These are phyloP conservation scores for Candoia aspera DNA, from an alignment of 2,113 vertebrate species.

Conservation along the genomic window DNA sequence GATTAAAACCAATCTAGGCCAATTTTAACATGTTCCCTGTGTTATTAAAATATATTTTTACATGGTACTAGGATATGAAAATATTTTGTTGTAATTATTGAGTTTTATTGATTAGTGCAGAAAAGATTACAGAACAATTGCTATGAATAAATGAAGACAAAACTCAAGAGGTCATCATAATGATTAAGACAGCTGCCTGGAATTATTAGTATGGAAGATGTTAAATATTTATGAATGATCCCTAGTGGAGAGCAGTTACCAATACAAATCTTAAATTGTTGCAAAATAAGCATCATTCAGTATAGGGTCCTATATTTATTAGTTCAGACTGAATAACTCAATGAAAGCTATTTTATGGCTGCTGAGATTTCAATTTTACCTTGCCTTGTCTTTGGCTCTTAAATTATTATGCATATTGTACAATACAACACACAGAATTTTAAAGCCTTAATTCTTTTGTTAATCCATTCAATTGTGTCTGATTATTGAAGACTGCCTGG, in stretches of 20 bases:
- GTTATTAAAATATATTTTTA: neutral
- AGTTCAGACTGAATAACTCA: no score
- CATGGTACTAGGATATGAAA: neutral
- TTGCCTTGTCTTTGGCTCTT: no score
- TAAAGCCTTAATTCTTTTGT: no score
- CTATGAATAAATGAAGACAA: neutral
- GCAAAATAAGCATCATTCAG: no score
- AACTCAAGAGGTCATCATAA: neutral
- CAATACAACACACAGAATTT: no score
- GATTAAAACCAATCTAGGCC: neutral
- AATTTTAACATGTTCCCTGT: neutral
- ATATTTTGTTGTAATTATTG: neutral
- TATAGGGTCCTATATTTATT: no score
- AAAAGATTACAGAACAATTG: neutral
- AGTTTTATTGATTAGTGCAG: neutral
- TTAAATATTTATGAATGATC: conserved; percentile 44
- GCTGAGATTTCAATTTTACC: no score
- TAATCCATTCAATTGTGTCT: no score
- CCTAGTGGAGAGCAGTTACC: conserved; percentile 49
- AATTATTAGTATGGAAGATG: neutral
- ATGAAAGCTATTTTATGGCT: no score
- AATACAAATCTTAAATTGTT: conserved; percentile 13
- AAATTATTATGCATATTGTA: no score
- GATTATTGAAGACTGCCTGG: no score
- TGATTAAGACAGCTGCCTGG: conserved; percentile 9